Evolutionary conservation across 2,797 vertebrate species (phyloP), one percentile per base, ranked within the genome.

Genomic region (Octomys mimax): DNA sequence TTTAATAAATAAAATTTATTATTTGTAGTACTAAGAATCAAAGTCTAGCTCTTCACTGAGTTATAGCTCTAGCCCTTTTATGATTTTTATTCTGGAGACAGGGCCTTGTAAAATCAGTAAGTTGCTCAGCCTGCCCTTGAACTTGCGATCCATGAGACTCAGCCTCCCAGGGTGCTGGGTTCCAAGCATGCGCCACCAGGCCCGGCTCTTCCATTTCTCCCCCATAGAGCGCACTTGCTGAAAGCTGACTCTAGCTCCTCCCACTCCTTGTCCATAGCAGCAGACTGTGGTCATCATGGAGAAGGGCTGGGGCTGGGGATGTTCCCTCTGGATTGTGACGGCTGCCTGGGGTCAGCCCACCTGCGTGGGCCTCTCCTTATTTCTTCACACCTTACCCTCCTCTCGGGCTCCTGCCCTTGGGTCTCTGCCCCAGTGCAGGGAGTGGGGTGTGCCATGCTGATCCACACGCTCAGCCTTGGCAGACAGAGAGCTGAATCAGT

Each of bases 311-410:
- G 18, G 5, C 36, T 24, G 0, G 36, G 28, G 59, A 49, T 8
- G 2, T 1, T 2, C 21, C 9, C 5, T 66, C 2, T 36, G 89
- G 36, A 1, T 6, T 6, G 9, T 1, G 14, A 16, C 0, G 12
- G 70, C 57, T 1, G 24, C 8, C n/a, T 66, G 22, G 49, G 22
- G 59, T 2, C 39, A 3, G 19, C 31, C 7, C 28, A 46, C 24
- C 42, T 8, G 18, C 1, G 0, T 16, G 12, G 46, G 49, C 42
- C 31, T 81, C 33, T 2, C 22, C 83, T 28, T 21, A 8, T 42
- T 49, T n/a, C 73, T 52, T 57, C 8, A 52, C 8, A 1, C 18
- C 57, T 14, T 28, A 2, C 26, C 28, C 46, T 36, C 57, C 16
- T 10, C 52, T 21, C 31, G 0, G 33, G n/a, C 5, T 18, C 73